Evolutionary conservation across 2,797 vertebrate genomes (phyloP), one percentile per base, ranked within the genome.

Genomic region (Pseudochirops cupreus): DNA sequence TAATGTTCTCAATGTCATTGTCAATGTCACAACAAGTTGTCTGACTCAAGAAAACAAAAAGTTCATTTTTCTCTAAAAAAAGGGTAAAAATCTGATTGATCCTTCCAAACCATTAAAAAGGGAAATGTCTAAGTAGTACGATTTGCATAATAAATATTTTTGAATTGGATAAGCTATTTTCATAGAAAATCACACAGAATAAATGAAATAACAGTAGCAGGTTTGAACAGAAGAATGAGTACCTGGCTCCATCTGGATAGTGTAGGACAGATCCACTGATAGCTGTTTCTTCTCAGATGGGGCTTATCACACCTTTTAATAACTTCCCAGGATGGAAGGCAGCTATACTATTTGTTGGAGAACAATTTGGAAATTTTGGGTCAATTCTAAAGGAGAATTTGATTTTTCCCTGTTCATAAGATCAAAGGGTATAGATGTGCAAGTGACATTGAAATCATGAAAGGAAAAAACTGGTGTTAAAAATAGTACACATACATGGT

Each of bases 311-410:
- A 58, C 4, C 56, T 92, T 94, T 91, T 92, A 96, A 82, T 50
- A 92, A 39, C 46, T 93, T 95, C 74, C 29, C 0, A 46, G 24
- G 56, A 14, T 90, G 12, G 13, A 9, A 55, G 54, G 9, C 10
- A 90, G 52, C 92, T 92, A 91, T 9, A 24, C 18, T 54, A 4
- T 55, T 59, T 90, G 94, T 74, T 53, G 39, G 58, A 67, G n/a
- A 91, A 31, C 67, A 91, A 92, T 31, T 91, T 91, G 93, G 56
- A 21, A 74, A 92, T 94, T 3, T 18, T 89, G 18, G 2, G 1
- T 62, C 94, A 57, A 91, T 90, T 93, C 89, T 95, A 95, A 94
- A 58, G 96, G 62, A 92, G 3, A 26, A 92, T 52, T 62, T 94
- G 2, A 90, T 74, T 13, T 57, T 94, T 90, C 28, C 12, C 62